Conservation (phyloP, 2,113 vertebrate genomes). For the Pangasianodon hypophthalmus region DNA sequence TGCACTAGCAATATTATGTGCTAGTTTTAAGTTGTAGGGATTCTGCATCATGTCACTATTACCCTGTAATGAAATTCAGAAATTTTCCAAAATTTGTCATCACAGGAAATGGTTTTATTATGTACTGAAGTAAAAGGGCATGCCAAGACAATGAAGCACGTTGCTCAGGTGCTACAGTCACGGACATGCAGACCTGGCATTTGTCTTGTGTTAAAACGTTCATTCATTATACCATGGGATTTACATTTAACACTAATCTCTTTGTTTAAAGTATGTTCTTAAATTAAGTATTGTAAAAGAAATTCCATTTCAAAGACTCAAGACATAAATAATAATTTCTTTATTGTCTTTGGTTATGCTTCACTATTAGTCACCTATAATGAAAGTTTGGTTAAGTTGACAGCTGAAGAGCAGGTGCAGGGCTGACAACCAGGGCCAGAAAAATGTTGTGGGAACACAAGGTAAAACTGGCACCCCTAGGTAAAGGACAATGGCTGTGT, state of each 20-base stretch:
- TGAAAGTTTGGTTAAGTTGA: not conserved
- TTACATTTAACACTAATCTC: not conserved
- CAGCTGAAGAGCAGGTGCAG: conserved; percentile 30
- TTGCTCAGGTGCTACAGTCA: not conserved
- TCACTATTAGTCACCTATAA: not conserved
- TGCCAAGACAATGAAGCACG: not conserved
- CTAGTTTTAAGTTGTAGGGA: not conserved
- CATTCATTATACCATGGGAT: too few species aligned
- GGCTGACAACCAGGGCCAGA: not conserved
- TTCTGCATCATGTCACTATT: not conserved
- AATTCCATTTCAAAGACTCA: not conserved
- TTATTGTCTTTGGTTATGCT: not conserved
- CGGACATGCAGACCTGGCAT: not conserved
- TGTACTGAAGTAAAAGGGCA: not conserved
- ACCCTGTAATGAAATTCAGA: not conserved
- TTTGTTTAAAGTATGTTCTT: not conserved
- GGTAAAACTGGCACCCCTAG: conserved; percentile 13
- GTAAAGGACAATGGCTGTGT: conserved; percentile 2
- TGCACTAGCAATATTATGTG: not conserved
- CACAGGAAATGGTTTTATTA: not conserved
- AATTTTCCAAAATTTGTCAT: not conserved
- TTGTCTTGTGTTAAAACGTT: not conserved
- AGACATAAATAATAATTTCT: not conserved
- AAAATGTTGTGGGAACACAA: conserved; percentile 37
- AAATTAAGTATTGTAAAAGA: not conserved